phyloP scores from a whole-genome alignment of 1,140 invertebrate species.

The Megalonaias nervosa region DNA sequence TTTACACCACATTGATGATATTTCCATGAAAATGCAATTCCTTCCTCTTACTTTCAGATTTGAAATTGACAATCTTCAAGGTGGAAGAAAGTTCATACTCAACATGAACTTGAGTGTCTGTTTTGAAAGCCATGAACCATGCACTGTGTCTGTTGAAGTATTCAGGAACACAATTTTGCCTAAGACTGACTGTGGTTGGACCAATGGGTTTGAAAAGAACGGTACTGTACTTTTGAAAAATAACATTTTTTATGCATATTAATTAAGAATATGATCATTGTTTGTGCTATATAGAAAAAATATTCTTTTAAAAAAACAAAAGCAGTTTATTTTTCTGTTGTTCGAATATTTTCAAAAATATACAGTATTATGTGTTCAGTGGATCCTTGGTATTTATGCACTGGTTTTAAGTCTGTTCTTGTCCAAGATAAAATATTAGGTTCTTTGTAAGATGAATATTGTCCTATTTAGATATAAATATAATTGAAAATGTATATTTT shows the following conservation, averaged over 20 bases:
- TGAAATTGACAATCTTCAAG: slow-evolving; percentile 16
- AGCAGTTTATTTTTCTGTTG: neutral
- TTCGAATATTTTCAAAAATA: neutral
- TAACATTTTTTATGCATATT: neutral
- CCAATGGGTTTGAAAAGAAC: slow-evolving; percentile 12
- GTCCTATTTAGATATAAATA: too few relatives aligned
- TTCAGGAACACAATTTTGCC: slow-evolving; percentile 7
- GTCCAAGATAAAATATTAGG: too few relatives aligned
- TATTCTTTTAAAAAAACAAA: neutral
- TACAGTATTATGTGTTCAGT: too few relatives aligned
- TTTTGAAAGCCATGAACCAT: slow-evolving; percentile 6
- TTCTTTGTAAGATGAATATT: too few relatives aligned
- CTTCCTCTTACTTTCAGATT: slow-evolving; percentile 9
- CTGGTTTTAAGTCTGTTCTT: too few relatives aligned
- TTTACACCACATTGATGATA: too few relatives aligned
- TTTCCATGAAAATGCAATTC: too few relatives aligned
- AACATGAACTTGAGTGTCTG: slow-evolving; percentile 22
- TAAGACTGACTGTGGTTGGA: slow-evolving; percentile 14
- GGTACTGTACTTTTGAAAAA: slow-evolving; percentile 4
- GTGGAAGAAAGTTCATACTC: slow-evolving; percentile 3
- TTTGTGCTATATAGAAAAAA: neutral
- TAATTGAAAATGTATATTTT: neutral
- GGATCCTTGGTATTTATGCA: too few relatives aligned
- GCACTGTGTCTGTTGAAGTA: neutral
- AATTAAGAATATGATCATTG: neutral